Base-by-base conservation (phyloP, 2,888 invertebrate species). In the Timema podura region DNA sequence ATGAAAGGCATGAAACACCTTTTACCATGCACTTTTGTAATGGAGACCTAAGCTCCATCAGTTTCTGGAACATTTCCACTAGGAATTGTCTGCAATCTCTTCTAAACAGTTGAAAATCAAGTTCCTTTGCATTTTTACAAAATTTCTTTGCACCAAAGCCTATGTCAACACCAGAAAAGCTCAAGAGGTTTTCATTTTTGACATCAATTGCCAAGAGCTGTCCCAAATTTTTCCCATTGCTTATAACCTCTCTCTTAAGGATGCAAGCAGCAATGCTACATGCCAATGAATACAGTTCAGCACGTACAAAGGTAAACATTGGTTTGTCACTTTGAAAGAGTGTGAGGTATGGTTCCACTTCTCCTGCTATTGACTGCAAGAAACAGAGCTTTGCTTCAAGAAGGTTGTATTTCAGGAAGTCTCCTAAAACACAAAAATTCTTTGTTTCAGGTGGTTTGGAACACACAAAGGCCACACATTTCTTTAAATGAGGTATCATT, bases 391-490 rank as follows among this genome's bases (percentile, higher is more conserved):
- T 61, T 6, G 7, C 59, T 59, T 61, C 61, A 61, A 61, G 61
- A 61, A 61, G 44, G 10, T 6, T n/a, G 44, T 61, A 10, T 61
- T 61, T 61, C 7, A 61, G 61, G 44, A 61, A 61, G 45, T 61
- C 61, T 57, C 16, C 13, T 15, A 57, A 10, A 13, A 57, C 57
- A 57, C 57, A 1, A 15, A 61, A 30, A 44, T 61, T 44, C 61
- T 61, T 61, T 61, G 61, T 61, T 44, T 61, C 30, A 8, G 61
- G 61, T 61, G 5, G 61, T 30, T 61, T 61, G 61, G 61, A 13
- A 5, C 45, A 15, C 7, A 44, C 44, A 61, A 61, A 44, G 9
- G 61, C 61, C 45, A 61, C 16, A n/a, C 30, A 61, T 30, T 61
- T 61, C 8, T 61, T 61, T 45, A 61, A 2, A 61, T 61, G 61